Percentiles rank a stretch among this genome's conserved stretches.
Conservation (phyloP, 1,140 invertebrate species). For the Halictus rubicundus region DNA sequence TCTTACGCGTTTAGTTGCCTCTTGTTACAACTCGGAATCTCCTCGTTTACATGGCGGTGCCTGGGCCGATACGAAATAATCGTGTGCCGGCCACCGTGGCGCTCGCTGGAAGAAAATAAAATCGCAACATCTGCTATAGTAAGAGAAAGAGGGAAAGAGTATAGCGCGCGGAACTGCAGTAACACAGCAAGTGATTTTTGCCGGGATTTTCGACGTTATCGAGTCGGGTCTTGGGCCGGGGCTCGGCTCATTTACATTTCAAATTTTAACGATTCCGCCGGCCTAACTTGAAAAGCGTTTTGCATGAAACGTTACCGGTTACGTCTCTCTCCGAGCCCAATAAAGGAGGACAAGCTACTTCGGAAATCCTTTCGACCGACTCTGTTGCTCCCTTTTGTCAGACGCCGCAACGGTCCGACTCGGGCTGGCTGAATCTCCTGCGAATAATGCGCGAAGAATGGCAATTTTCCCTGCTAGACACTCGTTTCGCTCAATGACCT, state of each 20-base stretch:
- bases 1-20: constrained; percentile 67
- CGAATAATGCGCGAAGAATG: background rate
- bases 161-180: constrained; percentile 34
- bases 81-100: constrained; percentile 3
- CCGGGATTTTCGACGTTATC: constrained; percentile 55
- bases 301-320: constrained; percentile 51
- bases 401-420: background rate
- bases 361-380: constrained; percentile 33
- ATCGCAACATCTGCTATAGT: constrained; percentile 38
- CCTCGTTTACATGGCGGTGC: constrained; percentile 53
- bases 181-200: constrained; percentile 56
- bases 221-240: constrained; percentile 30
- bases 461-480: background rate
- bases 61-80: constrained; percentile 31
- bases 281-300: constrained; percentile 59
- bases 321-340: constrained; percentile 42
- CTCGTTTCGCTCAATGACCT: background rate
- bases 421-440: background rate
- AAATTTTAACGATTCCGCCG: constrained; percentile 58
- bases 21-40: constrained; percentile 60
- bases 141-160: no score
- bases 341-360: constrained; percentile 54
- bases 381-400: background rate
- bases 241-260: constrained; percentile 59
- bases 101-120: constrained; percentile 47